Evolutionary conservation across 2,888 invertebrate genomes (phyloP), one percentile per base, ranked within the genome.

Genomic region (Schizotus pectinicornis): DNA sequence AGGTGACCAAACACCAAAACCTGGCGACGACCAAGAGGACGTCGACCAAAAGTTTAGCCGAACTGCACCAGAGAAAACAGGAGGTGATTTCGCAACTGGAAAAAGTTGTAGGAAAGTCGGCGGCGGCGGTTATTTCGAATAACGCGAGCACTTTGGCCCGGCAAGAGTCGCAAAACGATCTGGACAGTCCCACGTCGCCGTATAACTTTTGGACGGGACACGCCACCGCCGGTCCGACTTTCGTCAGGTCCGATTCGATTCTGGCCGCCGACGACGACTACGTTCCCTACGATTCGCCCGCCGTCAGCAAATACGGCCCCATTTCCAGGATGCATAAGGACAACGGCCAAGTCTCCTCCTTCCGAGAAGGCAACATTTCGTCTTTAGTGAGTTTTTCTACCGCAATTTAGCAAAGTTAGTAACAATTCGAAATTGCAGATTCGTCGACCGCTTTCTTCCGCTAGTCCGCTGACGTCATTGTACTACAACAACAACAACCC

Each of bases 281-380:
- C 70, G 85, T 88, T 51, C 88, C 88, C 6, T 88, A 87, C 74
- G 88, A 87, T 70, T 81, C 85, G 32, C 85, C 87, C 1, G 80
- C 85, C 7, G 85, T 86, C 11, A 87, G 86, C 64, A 88, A 87
- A 76, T 89, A 85, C 72, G 89, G 88, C 2, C 88, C 89, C 1
- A 89, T 89, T 64, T 88, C 88, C 1, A 79, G 85, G 36, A 80
- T 79, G 79, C 71, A 71, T 34, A 74, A 73, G 51, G 71, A 72
- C 48, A 67, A 73, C 22, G 73, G 65, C 46, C 77, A 76, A 54
- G 70, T 74, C 13, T 68, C 75, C 1, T 65, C 74, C 13, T 79
- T 72, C 57, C 71, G 77, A 45, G 79, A 80, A 53, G 68, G 69
- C 14, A 69, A 68, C 33, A 63, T 76, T 11, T 68, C 75, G 7